Conservation (phyloP, 2,113 vertebrate species). For the Anhinga anhinga region DNA sequence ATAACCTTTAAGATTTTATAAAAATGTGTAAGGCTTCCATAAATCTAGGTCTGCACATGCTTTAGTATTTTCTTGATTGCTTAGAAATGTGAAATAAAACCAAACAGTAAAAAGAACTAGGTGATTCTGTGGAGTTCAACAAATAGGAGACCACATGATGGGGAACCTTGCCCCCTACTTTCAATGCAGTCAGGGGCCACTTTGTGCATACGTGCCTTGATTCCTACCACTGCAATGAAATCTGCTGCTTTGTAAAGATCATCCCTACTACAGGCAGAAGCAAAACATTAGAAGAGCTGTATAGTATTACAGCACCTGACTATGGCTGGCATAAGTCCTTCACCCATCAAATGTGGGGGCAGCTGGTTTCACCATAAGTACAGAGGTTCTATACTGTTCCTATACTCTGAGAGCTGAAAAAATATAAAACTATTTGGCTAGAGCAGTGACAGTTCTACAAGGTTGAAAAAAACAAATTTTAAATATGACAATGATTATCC, state of each 20-base stretch:
- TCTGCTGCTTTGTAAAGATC: not conserved
- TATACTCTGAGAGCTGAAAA: not conserved
- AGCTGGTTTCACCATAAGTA: not conserved
- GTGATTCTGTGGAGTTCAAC: not conserved
- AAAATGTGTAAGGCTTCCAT: not conserved
- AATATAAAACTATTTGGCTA: not conserved
- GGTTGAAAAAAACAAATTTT: not conserved
- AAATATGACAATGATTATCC: not conserved
- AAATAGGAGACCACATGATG: not conserved
- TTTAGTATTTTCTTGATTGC: not conserved
- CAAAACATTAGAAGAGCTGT: not conserved
- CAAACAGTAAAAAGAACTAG: not conserved
- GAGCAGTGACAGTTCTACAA: not conserved
- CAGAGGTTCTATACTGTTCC: not conserved
- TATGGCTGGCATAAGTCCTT: not conserved
- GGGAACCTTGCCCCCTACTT: not conserved
- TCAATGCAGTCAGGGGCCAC: not conserved
- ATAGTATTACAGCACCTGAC: not conserved
- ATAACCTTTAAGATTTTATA: not conserved
- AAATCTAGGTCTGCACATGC: not conserved
- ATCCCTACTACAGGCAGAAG: not conserved
- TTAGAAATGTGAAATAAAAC: not conserved
- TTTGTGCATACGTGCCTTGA: accelerated
- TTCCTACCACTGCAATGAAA: not conserved
- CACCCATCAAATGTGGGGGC: not conserved